Percentiles rank a stretch among this genome's conserved stretches.
Evolutionary conservation across 2,888 invertebrate species (phyloP).

Genomic region (Calliscelio sp.): DNA sequence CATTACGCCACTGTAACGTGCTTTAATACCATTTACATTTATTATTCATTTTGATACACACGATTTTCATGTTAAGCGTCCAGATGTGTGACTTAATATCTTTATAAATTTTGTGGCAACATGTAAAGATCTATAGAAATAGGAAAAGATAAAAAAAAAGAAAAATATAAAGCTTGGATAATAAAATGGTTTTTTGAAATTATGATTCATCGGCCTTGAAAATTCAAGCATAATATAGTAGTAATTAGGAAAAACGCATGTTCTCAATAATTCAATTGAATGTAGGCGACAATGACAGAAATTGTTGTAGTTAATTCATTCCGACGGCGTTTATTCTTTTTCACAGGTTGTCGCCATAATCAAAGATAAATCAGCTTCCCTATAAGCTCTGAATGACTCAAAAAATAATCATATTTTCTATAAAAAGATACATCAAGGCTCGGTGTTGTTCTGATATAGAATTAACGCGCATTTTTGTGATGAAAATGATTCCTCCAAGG

Average conservation of each 20-base stretch:
- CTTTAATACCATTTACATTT: slow-evolving; percentile 53
- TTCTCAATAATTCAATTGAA: slow-evolving; percentile 50
- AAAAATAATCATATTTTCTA: slow-evolving; percentile 64
- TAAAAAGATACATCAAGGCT: slow-evolving; percentile 59
- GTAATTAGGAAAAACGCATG: slow-evolving; percentile 44
- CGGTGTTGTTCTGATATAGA: slow-evolving; percentile 18
- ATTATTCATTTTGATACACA: slow-evolving; percentile 36
- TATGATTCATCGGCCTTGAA: neutral
- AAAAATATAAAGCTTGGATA: too few species aligned
- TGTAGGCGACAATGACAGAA: slow-evolving; percentile 53
- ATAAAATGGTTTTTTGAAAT: too few species aligned
- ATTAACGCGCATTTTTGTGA: slow-evolving; percentile 37
- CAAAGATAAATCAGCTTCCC: slow-evolving; percentile 35
- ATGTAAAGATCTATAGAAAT: too few species aligned
- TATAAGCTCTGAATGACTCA: slow-evolving; percentile 55
- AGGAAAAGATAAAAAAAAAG: too few species aligned
- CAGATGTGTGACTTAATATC: slow-evolving; percentile 29
- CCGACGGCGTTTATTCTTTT: slow-evolving; percentile 51
- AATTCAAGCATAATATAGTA: slow-evolving; percentile 14
- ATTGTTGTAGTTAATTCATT: slow-evolving; percentile 23
- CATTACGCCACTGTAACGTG: slow-evolving; percentile 52
- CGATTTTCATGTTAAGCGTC: slow-evolving; percentile 33
- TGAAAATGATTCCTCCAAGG: slow-evolving; percentile 50
- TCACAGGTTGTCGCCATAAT: too few species aligned
- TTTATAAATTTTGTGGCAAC: slow-evolving; percentile 17